Evolutionary conservation across 2,797 vertebrate species (phyloP), one percentile per base, ranked within the genome.

Genomic region (Galaxias olidus): DNA sequence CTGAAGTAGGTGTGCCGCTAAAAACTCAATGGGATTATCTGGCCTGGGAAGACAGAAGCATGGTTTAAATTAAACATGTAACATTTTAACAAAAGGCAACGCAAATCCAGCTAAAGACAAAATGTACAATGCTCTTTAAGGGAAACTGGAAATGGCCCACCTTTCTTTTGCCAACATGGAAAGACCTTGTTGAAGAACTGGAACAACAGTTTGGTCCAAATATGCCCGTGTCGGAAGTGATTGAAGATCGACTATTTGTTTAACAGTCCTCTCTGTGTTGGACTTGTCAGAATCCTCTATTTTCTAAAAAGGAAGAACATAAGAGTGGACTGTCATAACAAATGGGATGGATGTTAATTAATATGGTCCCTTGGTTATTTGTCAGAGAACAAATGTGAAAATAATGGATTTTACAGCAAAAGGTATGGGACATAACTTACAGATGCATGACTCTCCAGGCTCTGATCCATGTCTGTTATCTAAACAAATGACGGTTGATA

Each of bases 1-100:
- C 91, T 95, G 95, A 87, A 95, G 90, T 74, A 95, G 91, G 86
- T 94, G 95, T 1, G 94, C 91, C 55, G 94, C 94, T 89, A 95
- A 87, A 87, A 93, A 95, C 90, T 95, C 94, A 79, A 95, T 95
- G 41, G 94, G 94, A 85, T 95, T 94, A 79, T 93, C 92, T 1
- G 94, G 94, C 87, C 94, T 95, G 84, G 42, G 19, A 17, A 60
- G 17, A 47, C 45, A 17, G 18, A n/a, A 63, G 2, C 41, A 17
- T 4, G 14, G 10, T 1, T 48, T 51, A 20, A 20, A 30, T 53
- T 30, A 17, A 51, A 46, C n/a, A 30, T 30, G 30, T 30, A 3
- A 30, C 30, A 30, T 6, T 3, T 3, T 30, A 30, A n/a, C n/a
- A n/a, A n/a, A n/a, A n/a, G n/a, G n/a, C n/a, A n/a, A n/a, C n/a